Evolutionary conservation across 2,113 vertebrate species (phyloP).

Genomic region (Hippolais icterina): DNA sequence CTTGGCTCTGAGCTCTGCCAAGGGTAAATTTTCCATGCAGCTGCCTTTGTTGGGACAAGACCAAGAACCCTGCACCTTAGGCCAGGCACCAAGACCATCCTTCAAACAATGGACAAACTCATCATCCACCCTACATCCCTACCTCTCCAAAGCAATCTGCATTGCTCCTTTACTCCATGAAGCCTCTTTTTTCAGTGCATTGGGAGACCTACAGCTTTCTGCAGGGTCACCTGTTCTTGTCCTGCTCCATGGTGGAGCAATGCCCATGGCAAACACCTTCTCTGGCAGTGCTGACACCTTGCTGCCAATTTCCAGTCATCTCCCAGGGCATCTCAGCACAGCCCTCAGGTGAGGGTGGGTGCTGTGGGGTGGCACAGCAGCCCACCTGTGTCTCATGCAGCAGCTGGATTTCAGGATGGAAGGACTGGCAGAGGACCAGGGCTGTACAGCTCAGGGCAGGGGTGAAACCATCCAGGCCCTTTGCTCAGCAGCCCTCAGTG

Average conservation of each 20-base stretch:
- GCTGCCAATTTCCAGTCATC: background rate
- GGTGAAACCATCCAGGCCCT: background rate
- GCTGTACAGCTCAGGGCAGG: background rate
- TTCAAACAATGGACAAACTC: background rate
- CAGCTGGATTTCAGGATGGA: background rate
- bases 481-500: background rate
- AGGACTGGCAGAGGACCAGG: background rate
- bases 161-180: background rate
- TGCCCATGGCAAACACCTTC: background rate
- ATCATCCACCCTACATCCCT: accelerated
- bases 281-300: background rate
- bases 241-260: background rate
- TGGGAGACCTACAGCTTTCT: background rate
- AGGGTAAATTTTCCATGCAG: background rate
- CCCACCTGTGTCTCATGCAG: background rate
- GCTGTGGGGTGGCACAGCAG: background rate
- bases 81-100: background rate
- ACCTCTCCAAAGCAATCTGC: background rate
- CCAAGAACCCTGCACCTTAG: background rate
- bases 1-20: background rate
- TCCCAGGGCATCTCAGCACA: background rate
- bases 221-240: background rate
- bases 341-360: background rate
- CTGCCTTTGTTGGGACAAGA: background rate
- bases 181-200: background rate